Evolutionary conservation across 2,797 vertebrate species (phyloP).

Genomic region (Sternarchorhynchus goeldii): DNA sequence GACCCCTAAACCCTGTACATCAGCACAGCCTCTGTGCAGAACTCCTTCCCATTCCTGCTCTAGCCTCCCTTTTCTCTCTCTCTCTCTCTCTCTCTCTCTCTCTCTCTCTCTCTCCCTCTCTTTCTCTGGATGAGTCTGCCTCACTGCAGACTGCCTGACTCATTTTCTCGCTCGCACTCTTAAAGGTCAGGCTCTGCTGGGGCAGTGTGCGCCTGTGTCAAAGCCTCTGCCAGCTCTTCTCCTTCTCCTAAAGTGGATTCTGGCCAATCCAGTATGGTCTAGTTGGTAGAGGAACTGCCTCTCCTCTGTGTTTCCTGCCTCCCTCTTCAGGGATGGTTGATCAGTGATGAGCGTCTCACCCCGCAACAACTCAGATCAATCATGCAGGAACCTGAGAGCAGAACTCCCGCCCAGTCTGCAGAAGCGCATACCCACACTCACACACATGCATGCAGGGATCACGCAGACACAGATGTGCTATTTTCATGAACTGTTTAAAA

Average conservation of each 20-base stretch:
- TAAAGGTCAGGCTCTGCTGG: slow-evolving; percentile 47
- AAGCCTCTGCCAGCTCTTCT: slow-evolving; percentile 25
- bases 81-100: neutral
- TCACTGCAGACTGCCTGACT: slow-evolving; percentile 29
- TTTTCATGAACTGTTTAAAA: too few relatives aligned
- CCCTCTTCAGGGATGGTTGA: neutral
- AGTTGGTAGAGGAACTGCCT: neutral
- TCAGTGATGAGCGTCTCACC: neutral
- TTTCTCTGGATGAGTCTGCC: slow-evolving; percentile 23
- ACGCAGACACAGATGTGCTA: too few relatives aligned
- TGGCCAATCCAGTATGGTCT: neutral
- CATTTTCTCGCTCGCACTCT: slow-evolving; percentile 47
- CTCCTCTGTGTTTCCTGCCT: neutral
- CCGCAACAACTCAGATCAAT: slow-evolving; percentile 10
- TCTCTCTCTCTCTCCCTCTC: neutral
- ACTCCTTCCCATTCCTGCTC: too few relatives aligned
- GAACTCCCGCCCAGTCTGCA: neutral
- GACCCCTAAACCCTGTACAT: slow-evolving; percentile 46
- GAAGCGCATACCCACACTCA: neutral
- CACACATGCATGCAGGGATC: too few relatives aligned
- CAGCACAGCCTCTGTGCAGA: slow-evolving; percentile 13
- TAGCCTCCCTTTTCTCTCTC: slow-evolving; percentile 20
- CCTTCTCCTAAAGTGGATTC: slow-evolving; percentile 21
- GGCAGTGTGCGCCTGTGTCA: slow-evolving; percentile 29
- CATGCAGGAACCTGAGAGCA: slow-evolving; percentile 10